Percentiles rank a stretch among this genome's conserved stretches.
These are phyloP conservation scores for Mycalesis mineus DNA, from an alignment of 2,888 invertebrate species.

Conservation along the genomic window DNA sequence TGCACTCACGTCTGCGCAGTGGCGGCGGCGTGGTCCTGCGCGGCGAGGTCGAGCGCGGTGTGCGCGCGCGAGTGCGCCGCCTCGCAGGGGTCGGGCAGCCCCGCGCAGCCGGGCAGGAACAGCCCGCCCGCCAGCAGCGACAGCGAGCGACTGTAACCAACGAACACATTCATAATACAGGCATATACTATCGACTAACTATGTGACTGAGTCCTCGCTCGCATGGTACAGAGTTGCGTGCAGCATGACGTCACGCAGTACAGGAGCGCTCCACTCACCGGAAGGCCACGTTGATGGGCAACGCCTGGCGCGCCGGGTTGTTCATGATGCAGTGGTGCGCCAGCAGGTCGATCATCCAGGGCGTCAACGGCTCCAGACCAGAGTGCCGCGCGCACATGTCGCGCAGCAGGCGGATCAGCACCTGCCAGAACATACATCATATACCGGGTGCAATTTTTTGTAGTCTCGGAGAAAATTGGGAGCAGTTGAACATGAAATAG, in stretches of 20 bases:
- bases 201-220: no score
- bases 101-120: constrained; percentile 95
- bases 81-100: constrained; percentile 96
- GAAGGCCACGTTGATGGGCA: constrained; percentile 95
- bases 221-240: no score
- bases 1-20: constrained; percentile 84
- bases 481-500: no score
- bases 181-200: no score
- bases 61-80: constrained; percentile 92
- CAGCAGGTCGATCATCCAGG: constrained; percentile 97
- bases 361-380: constrained; percentile 92
- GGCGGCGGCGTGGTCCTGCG: constrained; percentile 94
- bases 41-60: constrained; percentile 92
- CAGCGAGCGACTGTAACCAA: constrained; percentile 82
- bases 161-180: no score
- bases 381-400: constrained; percentile 94
- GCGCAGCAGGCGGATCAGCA: constrained; percentile 93
- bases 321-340: constrained; percentile 98
- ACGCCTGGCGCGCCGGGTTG: constrained; percentile 93
- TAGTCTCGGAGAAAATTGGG: no score
- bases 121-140: constrained; percentile 95
- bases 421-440: constrained; percentile 49
- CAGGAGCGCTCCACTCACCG: constrained; percentile 54
- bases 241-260: neutral
- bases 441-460: no score